Evolutionary conservation across 2,888 invertebrate genomes (phyloP).

Genomic region (Beris morrisii): DNA sequence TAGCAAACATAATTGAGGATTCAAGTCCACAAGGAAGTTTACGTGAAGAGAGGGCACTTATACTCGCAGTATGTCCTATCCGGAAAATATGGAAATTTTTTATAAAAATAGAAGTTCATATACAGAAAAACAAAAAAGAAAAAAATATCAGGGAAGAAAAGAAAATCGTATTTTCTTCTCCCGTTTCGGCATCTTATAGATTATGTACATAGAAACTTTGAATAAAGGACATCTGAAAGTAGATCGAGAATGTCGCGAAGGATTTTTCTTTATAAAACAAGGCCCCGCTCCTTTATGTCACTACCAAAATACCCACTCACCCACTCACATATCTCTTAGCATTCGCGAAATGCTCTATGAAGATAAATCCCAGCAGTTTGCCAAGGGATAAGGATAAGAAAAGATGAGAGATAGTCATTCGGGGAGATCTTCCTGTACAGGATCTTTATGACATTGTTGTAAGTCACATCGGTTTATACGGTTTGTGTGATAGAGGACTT

Average conservation of each 20-base stretch:
- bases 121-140: too few relatives aligned
- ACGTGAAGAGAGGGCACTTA: too few relatives aligned
- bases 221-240: too few relatives aligned
- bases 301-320: constrained; percentile 4
- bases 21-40: too few relatives aligned
- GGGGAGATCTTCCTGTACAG: constrained; percentile 26
- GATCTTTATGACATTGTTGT: constrained; percentile 37
- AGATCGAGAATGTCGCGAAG: too few relatives aligned
- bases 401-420: constrained; percentile 29
- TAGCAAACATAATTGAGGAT: too few relatives aligned
- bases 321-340: constrained; percentile 16
- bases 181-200: too few relatives aligned
- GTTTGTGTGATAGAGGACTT: constrained; percentile 20
- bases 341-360: constrained; percentile 15
- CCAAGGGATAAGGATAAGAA: constrained; percentile 20
- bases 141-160: too few relatives aligned
- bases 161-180: too few relatives aligned
- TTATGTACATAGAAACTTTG: too few relatives aligned
- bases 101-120: neutral
- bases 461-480: constrained; percentile 34
- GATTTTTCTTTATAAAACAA: neutral
- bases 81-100: constrained; percentile 18
- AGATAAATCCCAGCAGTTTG: constrained; percentile 25
- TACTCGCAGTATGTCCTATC: constrained; percentile 7
- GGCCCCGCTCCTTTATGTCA: constrained; percentile 7